Percentiles rank a stretch among this genome's conserved stretches.
Evolutionary conservation across 2,888 invertebrate species (phyloP).

Genomic region (Sminthurides aquaticus): DNA sequence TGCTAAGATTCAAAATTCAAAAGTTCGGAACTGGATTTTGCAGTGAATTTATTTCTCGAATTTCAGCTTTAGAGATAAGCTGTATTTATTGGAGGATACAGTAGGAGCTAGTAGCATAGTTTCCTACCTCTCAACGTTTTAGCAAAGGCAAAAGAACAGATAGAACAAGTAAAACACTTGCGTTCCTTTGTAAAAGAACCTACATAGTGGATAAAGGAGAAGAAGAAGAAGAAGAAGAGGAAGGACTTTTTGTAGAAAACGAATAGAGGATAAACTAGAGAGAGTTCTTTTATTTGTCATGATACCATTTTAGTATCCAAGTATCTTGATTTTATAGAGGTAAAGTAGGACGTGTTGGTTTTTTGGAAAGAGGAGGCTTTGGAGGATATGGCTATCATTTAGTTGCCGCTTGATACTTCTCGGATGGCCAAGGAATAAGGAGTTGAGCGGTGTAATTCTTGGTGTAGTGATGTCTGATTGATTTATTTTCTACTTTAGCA

Average conservation of each 20-base stretch:
- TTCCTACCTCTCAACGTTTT: neutral
- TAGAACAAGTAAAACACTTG: too few species aligned
- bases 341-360: neutral
- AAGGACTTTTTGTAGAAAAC: neutral
- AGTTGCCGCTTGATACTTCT: too few species aligned
- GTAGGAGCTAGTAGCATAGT: neutral
- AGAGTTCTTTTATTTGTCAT: neutral
- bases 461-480: constrained; percentile 19
- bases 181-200: too few species aligned
- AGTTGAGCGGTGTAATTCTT: constrained; percentile 18
- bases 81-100: constrained; percentile 19
- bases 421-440: neutral
- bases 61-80: constrained; percentile 16
- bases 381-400: neutral
- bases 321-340: neutral
- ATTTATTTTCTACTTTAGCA: constrained; percentile 17
- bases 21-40: constrained; percentile 21
- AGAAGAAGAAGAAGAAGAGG: neutral
- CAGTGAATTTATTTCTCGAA: constrained; percentile 22
- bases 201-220: constrained; percentile 3
- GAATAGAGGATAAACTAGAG: neutral
- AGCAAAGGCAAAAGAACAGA: too few species aligned
- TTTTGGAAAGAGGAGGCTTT: neutral
- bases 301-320: neutral
- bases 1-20: constrained; percentile 6